These are phyloP conservation scores for Ectemnius cavifrons DNA, from an alignment of 2,888 invertebrate species.

Conservation along the genomic window DNA sequence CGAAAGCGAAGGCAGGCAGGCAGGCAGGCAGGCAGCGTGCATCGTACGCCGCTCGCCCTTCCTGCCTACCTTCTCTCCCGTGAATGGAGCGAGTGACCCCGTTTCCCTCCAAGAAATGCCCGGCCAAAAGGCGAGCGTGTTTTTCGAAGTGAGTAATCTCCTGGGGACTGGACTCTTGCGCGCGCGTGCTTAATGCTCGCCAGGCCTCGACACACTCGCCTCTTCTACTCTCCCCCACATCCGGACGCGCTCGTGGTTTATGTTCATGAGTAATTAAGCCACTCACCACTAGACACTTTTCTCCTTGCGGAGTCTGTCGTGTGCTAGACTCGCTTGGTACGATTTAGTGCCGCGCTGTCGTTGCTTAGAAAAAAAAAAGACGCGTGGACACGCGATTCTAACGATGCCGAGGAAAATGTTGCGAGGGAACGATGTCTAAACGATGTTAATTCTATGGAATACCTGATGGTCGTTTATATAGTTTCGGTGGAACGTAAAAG, in stretches of 20 bases:
- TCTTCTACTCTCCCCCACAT: too few species aligned
- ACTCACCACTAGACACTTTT: not conserved
- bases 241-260: not conserved
- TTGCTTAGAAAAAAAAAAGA: too few species aligned
- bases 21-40: not conserved
- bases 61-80: not conserved
- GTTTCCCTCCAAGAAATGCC: conserved; percentile 4
- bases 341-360: not conserved
- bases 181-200: not conserved
- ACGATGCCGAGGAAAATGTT: too few species aligned
- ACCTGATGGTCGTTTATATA: too few species aligned
- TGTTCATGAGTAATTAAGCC: conserved; percentile 6
- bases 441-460: too few species aligned
- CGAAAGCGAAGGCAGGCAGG: conserved; percentile 7
- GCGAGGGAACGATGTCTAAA: too few species aligned
- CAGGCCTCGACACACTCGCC: not conserved
- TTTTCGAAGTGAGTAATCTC: conserved; percentile 9
- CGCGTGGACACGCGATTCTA: too few species aligned
- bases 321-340: not conserved
- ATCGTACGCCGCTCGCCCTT: not conserved
- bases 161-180: not conserved
- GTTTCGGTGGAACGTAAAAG: too few species aligned
- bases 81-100: conserved; percentile 13
- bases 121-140: not conserved
- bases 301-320: not conserved